Percentiles rank a stretch among this genome's conserved stretches.
These are phyloP conservation scores for Scartelaos histophorus DNA, from an alignment of 2,113 vertebrate genomes.

Conservation along the genomic window DNA sequence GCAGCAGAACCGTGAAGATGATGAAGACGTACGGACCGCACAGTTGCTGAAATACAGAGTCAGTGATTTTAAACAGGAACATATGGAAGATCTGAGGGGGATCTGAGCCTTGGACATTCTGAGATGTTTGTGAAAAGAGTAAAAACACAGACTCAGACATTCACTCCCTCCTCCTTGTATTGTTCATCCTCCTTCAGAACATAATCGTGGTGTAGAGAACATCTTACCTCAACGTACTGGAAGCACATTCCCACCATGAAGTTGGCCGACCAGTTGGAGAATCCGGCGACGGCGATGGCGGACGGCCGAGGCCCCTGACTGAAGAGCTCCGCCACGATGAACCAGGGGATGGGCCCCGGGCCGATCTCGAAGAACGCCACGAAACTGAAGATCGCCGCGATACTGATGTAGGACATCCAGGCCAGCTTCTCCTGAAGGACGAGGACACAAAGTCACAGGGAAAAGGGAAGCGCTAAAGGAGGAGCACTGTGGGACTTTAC, in stretches of 20 bases:
- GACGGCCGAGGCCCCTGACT: constrained; percentile 91
- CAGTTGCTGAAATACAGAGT: constrained; percentile 78
- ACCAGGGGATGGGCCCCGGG: constrained; percentile 94
- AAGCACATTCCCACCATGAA: constrained; percentile 93
- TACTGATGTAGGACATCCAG: constrained; percentile 92
- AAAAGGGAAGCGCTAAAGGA: too few relatives aligned
- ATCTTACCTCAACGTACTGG: constrained; percentile 86
- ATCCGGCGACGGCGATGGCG: constrained; percentile 86
- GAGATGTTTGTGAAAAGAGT: too few relatives aligned
- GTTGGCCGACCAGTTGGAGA: constrained; percentile 93
- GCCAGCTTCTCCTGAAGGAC: constrained; percentile 77
- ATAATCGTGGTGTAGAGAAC: too few relatives aligned
- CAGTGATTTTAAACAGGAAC: background rate
- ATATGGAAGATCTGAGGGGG: too few relatives aligned
- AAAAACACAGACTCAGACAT: too few relatives aligned
- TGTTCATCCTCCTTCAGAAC: too few relatives aligned
- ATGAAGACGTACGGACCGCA: constrained; percentile 92
- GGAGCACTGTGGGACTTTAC: too few relatives aligned
- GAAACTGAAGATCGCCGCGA: constrained; percentile 88
- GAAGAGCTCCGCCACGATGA: constrained; percentile 91
- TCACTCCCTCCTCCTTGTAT: too few relatives aligned
- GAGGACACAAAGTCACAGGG: background rate
- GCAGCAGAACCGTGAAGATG: constrained; percentile 88
- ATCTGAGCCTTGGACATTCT: too few relatives aligned
- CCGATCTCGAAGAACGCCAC: constrained; percentile 94